Percentiles rank a stretch among this genome's conserved stretches.
Conservation (phyloP, 2,888 invertebrate species). For the Cosmopolites sordidus region DNA sequence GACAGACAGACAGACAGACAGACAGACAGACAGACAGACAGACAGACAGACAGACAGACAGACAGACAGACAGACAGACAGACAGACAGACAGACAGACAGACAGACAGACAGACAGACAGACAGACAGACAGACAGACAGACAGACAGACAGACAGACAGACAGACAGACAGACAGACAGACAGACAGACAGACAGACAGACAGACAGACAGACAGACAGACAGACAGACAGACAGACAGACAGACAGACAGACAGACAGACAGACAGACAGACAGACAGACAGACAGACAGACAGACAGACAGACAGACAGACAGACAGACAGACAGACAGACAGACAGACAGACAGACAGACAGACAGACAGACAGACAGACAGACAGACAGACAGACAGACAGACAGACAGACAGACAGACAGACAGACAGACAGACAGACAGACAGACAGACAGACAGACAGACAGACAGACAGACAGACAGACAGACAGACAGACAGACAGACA, state of each 20-base stretch:
- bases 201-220: conserved; percentile 24
- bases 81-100: conserved; percentile 23
- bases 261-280: conserved; percentile 24
- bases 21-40: conserved; percentile 23
- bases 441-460: conserved; percentile 23
- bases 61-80: conserved; percentile 24
- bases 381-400: conserved; percentile 23
- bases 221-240: conserved; percentile 21
- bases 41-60: conserved; percentile 22
- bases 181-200: conserved; percentile 23
- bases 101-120: conserved; percentile 24
- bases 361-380: conserved; percentile 23
- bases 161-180: conserved; percentile 24
- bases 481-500: conserved; percentile 23
- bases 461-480: conserved; percentile 24
- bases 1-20: conserved; percentile 24
- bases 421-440: conserved; percentile 24
- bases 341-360: conserved; percentile 23
- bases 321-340: conserved; percentile 24
- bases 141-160: conserved; percentile 24
- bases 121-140: conserved; percentile 23
- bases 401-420: conserved; percentile 23
- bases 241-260: conserved; percentile 12
- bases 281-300: conserved; percentile 22
- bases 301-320: conserved; percentile 23